These are phyloP conservation scores for Elymnias hypermnestra DNA, from an alignment of 1,140 invertebrate species.

Conservation along the genomic window DNA sequence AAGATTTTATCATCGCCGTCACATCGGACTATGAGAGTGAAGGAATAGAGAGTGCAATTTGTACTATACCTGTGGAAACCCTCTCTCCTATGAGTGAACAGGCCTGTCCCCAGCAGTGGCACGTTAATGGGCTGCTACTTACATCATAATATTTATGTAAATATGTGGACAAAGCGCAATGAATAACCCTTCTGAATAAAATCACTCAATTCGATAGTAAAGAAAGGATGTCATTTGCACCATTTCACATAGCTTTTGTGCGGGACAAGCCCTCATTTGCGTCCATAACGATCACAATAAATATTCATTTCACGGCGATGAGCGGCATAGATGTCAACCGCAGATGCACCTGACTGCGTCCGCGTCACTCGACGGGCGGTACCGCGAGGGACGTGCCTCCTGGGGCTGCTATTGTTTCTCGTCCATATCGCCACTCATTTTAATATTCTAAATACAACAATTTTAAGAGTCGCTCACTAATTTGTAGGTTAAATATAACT, in stretches of 20 bases:
- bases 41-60: too few species aligned
- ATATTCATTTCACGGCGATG: conserved; percentile 33
- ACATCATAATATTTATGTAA: too few species aligned
- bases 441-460: too few species aligned
- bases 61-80: too few species aligned
- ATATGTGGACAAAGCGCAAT: too few species aligned
- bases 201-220: background rate
- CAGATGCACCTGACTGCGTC: conserved; percentile 28
- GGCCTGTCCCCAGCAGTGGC: too few species aligned
- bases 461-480: too few species aligned
- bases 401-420: conserved; percentile 22
- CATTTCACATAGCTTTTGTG: conserved; percentile 10
- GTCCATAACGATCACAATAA: conserved; percentile 32
- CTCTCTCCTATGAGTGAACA: too few species aligned
- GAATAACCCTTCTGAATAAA: background rate
- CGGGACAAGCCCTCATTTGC: conserved; percentile 25
- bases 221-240: conserved; percentile 1
- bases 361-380: conserved; percentile 16
- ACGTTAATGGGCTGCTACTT: too few species aligned
- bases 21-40: too few species aligned
- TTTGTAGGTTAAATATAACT: too few species aligned
- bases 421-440: conserved; percentile 9
- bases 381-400: conserved; percentile 19
- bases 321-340: conserved; percentile 39
- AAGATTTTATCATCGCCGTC: too few species aligned